Evolutionary conservation across 2,113 vertebrate species (phyloP).

Genomic region (Manacus vitellinus): DNA sequence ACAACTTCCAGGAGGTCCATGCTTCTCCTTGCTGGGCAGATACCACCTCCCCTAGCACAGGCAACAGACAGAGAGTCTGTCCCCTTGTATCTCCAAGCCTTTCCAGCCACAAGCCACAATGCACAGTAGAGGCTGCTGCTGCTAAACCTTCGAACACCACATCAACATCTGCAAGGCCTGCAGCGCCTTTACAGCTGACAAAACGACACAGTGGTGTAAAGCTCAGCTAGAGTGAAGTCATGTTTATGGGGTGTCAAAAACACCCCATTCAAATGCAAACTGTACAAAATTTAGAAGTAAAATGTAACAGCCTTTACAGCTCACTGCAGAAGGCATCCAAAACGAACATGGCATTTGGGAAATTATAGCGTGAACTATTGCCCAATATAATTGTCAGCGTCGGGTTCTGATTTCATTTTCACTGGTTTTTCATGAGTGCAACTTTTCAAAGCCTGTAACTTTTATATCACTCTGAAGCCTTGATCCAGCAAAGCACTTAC

Average conservation of each 20-base stretch:
- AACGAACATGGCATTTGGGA: slow-evolving; percentile 4
- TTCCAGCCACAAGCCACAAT: background rate
- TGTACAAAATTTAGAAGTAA: slow-evolving; percentile 19
- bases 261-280: slow-evolving; percentile 27
- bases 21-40: background rate
- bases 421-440: slow-evolving; percentile 19
- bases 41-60: background rate
- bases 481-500: slow-evolving; percentile 45
- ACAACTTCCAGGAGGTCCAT: background rate
- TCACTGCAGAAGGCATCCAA: slow-evolving; percentile 29
- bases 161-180: background rate
- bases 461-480: slow-evolving; percentile 19
- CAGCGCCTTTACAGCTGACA: background rate
- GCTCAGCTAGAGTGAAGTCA: background rate
- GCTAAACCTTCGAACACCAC: background rate
- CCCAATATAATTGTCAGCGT: slow-evolving; percentile 18
- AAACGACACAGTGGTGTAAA: background rate
- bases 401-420: slow-evolving; percentile 25
- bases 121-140: background rate
- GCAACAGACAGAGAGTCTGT: background rate
- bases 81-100: background rate
- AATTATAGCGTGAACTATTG: slow-evolving; percentile 15
- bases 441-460: slow-evolving; percentile 49
- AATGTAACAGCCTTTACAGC: slow-evolving; percentile 2
- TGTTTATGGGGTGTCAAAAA: slow-evolving; percentile 37